A percentile compares a stretch with the other conserved stretches of the same genome.
Evolutionary conservation across 2,888 invertebrate species (phyloP).

Genomic region (Caenorhabditis afra): DNA sequence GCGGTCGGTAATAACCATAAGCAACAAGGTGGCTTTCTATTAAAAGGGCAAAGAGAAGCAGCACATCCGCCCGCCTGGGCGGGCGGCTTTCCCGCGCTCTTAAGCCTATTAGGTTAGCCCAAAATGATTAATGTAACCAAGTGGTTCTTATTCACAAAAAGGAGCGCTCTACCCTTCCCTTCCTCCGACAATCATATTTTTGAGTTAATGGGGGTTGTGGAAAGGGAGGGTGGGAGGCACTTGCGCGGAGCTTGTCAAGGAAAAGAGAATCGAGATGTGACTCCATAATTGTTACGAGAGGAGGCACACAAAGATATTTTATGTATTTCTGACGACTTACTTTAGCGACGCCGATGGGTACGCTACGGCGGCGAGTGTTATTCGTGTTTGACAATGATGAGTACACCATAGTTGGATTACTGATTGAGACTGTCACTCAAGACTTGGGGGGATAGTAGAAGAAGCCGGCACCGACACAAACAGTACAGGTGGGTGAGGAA

Average conservation of each 20-base stretch:
- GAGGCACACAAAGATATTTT: neutral
- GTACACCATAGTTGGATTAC: constrained; percentile 44
- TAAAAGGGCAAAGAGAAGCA: too few species aligned
- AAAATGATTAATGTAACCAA: constrained; percentile 34
- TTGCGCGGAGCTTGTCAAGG: neutral
- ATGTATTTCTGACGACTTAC: constrained; percentile 22
- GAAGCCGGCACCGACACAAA: constrained; percentile 26
- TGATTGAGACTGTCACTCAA: constrained; percentile 16
- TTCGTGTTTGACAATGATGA: constrained; percentile 47
- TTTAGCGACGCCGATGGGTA: constrained; percentile 30
- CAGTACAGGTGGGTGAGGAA: constrained; percentile 30
- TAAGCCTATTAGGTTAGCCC: constrained; percentile 29
- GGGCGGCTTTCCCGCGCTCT: too few species aligned
- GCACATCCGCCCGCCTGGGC: too few species aligned
- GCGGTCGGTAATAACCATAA: constrained; percentile 16
- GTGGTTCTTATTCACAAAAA: too few species aligned
- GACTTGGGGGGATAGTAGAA: neutral
- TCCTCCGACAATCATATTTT: too few species aligned
- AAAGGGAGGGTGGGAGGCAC: too few species aligned
- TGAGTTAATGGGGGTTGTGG: too few species aligned
- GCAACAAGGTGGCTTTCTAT: too few species aligned
- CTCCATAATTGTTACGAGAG: constrained; percentile 32
- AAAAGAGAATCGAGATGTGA: constrained; percentile 14
- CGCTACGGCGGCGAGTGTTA: constrained; percentile 39
- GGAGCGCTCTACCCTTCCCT: too few species aligned